Evolutionary conservation across 2,888 invertebrate genomes (phyloP), one percentile per base, ranked within the genome.

Genomic region (Ormyrus nitidulus): DNA sequence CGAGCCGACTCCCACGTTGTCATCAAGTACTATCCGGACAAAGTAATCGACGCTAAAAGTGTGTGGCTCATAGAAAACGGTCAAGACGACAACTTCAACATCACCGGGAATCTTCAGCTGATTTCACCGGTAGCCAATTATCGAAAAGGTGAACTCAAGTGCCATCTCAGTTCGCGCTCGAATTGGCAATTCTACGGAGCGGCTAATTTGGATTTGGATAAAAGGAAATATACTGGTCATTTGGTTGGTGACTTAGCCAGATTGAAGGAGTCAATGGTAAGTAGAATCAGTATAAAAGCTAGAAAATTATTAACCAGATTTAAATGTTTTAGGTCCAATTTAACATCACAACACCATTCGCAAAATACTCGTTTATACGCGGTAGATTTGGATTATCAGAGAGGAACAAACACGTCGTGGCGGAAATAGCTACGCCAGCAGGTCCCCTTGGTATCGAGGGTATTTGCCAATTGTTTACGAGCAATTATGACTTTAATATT

Each of bases 331-430:
- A 85, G 85, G 80, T 88, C 4, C 82, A 86, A 0, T 93, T 96
- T 19, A 96, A 96, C 88, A 92, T 96, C 5, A 95, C 95, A 0
- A 95, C 95, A 4, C 95, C 95, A 0, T 91, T 94, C 68, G 93
- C 94, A 69, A 94, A 94, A 76, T 94, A 94, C 85, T 92, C 93
- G 0, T 93, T 92, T 11, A 92, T 95, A 34, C 92, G 93, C 0
- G 95, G 94, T 0, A 91, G 94, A 3, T 94, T 96, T 84, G 95
- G 95, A 0, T 92, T 96, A 77, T 94, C 94, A 2, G 95, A 96
- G 83, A 91, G 92, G 6, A 93, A 94, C 71, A 92, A 93, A 66
- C 95, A 96, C 88, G 90, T 95, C 0, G 95, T 96, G 0, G 95
- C 96, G 0, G 94, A 95, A 91, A 91, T 96, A 0, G 92, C 93